phyloP scores from a whole-genome alignment of 1,140 invertebrate species.

The Anastrepha obliqua region DNA sequence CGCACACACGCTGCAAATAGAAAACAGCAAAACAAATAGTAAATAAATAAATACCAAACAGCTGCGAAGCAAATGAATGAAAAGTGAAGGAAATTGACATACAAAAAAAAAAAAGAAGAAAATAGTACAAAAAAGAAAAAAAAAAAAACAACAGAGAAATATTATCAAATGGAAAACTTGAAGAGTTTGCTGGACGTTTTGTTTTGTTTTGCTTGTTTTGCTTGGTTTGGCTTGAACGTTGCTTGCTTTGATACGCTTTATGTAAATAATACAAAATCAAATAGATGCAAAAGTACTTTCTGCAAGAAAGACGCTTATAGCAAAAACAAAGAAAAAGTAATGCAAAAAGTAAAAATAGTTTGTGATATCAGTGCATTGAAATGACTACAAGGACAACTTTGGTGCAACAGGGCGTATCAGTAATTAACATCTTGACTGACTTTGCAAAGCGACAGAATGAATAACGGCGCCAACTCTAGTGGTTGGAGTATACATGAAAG shows the following conservation, averaged over 20 bases:
- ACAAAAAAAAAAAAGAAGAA: neutral
- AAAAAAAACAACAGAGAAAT: neutral
- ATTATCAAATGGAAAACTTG: conserved; percentile 42
- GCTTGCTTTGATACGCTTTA: conserved; percentile 26
- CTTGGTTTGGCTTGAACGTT: neutral
- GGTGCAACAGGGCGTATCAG: conserved; percentile 32
- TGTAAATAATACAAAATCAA: conserved; percentile 46
- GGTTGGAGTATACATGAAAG: neutral
- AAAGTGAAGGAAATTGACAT: neutral
- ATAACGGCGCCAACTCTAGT: neutral
- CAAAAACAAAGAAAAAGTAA: neutral
- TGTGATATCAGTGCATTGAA: conserved; percentile 37
- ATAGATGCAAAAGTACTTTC: conserved; percentile 21
- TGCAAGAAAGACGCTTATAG: conserved; percentile 31
- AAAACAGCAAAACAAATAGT: conserved; percentile 47
- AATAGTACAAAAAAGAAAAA: too few species aligned
- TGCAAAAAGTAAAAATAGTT: conserved; percentile 40
- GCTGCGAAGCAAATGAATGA: conserved; percentile 3
- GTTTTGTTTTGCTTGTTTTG: conserved; percentile 7
- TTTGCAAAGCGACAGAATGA: neutral
- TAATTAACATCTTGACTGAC: conserved; percentile 54
- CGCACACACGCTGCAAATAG: conserved; percentile 48
- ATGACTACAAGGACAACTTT: conserved; percentile 45
- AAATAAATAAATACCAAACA: conserved; percentile 53
- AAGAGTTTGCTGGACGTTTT: neutral